Conservation (phyloP, 2,888 invertebrate genomes). For the Oligia latruncula region DNA sequence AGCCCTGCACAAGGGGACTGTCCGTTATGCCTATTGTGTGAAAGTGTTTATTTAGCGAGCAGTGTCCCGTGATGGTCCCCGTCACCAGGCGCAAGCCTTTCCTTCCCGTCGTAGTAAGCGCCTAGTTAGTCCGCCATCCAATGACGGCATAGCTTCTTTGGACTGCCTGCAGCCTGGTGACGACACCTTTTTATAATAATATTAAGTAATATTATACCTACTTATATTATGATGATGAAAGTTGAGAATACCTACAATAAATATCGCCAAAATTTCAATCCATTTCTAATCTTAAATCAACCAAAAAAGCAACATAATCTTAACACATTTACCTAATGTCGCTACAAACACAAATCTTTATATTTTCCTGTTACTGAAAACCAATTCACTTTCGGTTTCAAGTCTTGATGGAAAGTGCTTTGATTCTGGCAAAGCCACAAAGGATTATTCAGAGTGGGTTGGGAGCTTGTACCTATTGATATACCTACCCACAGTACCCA, state of each 20-base stretch:
- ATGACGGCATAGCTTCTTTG: too few species aligned
- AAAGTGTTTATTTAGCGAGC: too few species aligned
- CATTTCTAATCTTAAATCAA: not conserved
- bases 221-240: not conserved
- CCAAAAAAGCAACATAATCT: not conserved
- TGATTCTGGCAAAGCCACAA: slow-evolving; percentile 25
- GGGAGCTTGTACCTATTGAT: slow-evolving; percentile 5
- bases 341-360: not conserved
- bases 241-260: not conserved
- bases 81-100: too few species aligned
- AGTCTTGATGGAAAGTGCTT: slow-evolving; percentile 38
- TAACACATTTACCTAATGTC: not conserved
- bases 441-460: slow-evolving; percentile 26
- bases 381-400: slow-evolving; percentile 26
- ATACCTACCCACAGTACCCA: not conserved
- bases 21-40: too few species aligned
- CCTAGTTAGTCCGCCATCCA: too few species aligned
- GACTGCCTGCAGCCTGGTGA: too few species aligned
- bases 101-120: too few species aligned
- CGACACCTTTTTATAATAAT: too few species aligned
- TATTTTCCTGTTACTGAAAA: slow-evolving; percentile 13
- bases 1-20: too few species aligned
- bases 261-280: not conserved
- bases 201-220: too few species aligned
- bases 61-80: too few species aligned